Conservation (phyloP, 2,888 invertebrate genomes). For the Rhamnusium bicolor region DNA sequence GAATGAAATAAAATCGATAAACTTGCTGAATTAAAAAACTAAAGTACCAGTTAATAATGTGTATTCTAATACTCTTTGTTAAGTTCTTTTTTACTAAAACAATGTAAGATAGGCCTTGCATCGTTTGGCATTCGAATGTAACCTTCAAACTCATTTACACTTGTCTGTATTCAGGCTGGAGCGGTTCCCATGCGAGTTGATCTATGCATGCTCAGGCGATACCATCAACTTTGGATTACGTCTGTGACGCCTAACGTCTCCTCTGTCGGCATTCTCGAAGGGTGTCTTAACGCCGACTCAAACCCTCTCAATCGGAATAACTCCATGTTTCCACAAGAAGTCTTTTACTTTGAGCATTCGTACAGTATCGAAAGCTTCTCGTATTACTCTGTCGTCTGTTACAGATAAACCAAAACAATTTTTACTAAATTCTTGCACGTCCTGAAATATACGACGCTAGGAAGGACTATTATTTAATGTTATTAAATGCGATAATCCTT, state of each 20-base stretch:
- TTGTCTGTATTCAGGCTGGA: slow-evolving; percentile 58
- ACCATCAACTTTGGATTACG: slow-evolving; percentile 63
- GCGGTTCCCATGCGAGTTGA: slow-evolving; percentile 58
- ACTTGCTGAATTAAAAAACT: too few species aligned
- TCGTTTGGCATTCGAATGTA: slow-evolving; percentile 41
- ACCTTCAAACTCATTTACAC: slow-evolving; percentile 62
- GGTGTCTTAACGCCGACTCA: slow-evolving; percentile 45
- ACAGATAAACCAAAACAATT: slow-evolving; percentile 24
- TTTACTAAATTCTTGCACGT: slow-evolving; percentile 9
- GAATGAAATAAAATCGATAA: background rate
- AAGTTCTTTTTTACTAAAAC: background rate
- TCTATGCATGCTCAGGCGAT: slow-evolving; percentile 60
- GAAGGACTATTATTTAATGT: too few species aligned
- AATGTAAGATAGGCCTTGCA: slow-evolving; percentile 9
- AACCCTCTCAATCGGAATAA: slow-evolving; percentile 60
- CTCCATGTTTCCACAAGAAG: slow-evolving; percentile 52
- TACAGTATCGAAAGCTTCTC: slow-evolving; percentile 43
- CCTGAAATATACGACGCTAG: background rate
- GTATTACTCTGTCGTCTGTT: slow-evolving; percentile 18
- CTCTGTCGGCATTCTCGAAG: slow-evolving; percentile 39
- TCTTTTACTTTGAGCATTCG: slow-evolving; percentile 50
- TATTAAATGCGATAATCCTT: too few species aligned
- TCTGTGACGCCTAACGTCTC: slow-evolving; percentile 55
- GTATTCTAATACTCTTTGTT: background rate
- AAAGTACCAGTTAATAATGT: background rate